Evolutionary conservation across 2,113 vertebrate genomes (phyloP).

Genomic region (Hydrochoerus hydrochaeris): DNA sequence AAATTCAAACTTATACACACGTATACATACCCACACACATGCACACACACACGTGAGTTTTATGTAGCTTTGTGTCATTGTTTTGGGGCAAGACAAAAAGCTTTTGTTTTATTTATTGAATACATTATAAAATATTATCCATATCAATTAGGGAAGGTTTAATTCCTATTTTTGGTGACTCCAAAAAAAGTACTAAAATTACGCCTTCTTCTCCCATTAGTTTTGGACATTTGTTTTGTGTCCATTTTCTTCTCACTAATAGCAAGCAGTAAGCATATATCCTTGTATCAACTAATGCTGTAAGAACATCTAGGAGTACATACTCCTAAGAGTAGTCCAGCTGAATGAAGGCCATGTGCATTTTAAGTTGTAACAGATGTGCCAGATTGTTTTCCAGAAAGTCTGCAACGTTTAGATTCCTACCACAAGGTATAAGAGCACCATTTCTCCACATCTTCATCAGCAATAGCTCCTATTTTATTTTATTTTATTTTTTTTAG

Average conservation of each 20-base stretch:
- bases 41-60: background rate
- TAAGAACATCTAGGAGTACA: background rate
- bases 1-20: background rate
- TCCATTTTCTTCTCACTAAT: background rate
- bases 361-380: slow-evolving; percentile 13
- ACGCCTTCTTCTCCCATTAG: background rate
- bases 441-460: background rate
- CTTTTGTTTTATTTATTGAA: background rate
- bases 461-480: background rate
- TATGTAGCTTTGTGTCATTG: background rate
- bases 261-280: background rate
- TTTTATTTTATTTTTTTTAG: background rate
- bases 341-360: background rate
- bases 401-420: slow-evolving; percentile 1
- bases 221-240: background rate
- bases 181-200: background rate
- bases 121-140: background rate
- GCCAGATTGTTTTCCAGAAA: slow-evolving; percentile 48
- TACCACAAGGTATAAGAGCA: background rate
- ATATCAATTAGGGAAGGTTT: background rate
- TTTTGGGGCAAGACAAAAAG: background rate
- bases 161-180: background rate
- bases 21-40: background rate
- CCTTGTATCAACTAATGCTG: background rate
- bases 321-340: background rate